These are phyloP conservation scores for Hirtodrosophila trivittata DNA, from an alignment of 2,888 invertebrate species.

Conservation along the genomic window DNA sequence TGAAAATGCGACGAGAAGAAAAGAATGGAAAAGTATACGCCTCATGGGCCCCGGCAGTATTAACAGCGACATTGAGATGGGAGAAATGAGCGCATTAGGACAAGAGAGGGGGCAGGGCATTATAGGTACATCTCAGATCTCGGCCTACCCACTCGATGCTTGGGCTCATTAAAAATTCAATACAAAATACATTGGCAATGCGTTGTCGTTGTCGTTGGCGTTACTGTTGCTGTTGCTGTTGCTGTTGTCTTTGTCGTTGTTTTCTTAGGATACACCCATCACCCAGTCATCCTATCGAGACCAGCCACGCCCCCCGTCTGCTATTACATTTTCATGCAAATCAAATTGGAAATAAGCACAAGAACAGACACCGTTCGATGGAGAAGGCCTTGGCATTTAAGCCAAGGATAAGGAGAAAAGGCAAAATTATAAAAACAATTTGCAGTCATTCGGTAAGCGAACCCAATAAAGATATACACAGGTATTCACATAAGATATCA, in stretches of 20 bases:
- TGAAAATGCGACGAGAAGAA: constrained; percentile 2
- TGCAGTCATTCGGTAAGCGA: constrained; percentile 48
- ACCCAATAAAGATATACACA: constrained; percentile 29
- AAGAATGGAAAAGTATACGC: constrained; percentile 41
- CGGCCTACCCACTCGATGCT: constrained; percentile 20
- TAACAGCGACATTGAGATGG: background rate
- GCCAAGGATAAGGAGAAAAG: constrained; percentile 32
- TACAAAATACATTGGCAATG: constrained; percentile 68
- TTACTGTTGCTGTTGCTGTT: constrained; percentile 26
- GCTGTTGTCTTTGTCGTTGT: constrained; percentile 15
- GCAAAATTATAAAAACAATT: constrained; percentile 74
- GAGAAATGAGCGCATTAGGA: background rate
- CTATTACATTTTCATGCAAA: constrained; percentile 79
- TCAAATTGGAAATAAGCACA: constrained; percentile 69
- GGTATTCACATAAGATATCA: constrained; percentile 20
- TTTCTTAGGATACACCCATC: constrained; percentile 2
- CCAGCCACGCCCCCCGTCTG: constrained; percentile 21
- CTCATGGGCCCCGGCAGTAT: constrained; percentile 3
- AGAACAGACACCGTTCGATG: constrained; percentile 27
- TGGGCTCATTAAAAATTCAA: constrained; percentile 77
- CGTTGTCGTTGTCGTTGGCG: constrained; percentile 5
- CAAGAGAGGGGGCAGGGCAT: background rate
- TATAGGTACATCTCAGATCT: constrained; percentile 29
- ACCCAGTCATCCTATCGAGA: constrained; percentile 3
- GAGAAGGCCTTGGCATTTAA: constrained; percentile 41